Evolutionary conservation across 2,113 vertebrate genomes (phyloP).

Genomic region (Bucco capensis): DNA sequence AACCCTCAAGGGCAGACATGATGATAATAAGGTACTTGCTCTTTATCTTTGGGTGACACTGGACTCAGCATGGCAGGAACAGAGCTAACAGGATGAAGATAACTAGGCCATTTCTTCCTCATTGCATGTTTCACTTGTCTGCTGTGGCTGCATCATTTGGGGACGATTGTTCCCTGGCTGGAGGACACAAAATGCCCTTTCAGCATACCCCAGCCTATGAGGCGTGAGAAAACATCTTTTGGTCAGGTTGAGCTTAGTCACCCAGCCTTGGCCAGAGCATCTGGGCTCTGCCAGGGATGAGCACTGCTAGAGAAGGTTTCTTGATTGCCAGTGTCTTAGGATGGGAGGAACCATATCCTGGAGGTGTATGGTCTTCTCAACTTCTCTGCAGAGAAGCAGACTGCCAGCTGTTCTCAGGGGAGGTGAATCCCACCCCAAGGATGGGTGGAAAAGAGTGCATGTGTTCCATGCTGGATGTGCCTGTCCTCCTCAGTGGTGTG

Average conservation of each 20-base stretch:
- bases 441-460: neutral
- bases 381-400: neutral
- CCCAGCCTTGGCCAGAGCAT: neutral
- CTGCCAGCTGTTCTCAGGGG: neutral
- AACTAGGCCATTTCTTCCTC: conserved; percentile 46
- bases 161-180: neutral
- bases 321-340: neutral
- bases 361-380: neutral
- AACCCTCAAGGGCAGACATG: conserved; percentile 52
- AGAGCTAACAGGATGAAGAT: conserved; percentile 62
- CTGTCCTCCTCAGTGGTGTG: neutral
- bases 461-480: neutral
- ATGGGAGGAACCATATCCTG: neutral
- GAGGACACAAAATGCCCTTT: neutral
- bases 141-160: neutral
- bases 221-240: neutral
- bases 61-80: neutral
- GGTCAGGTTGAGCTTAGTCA: neutral
- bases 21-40: conserved; percentile 47
- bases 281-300: neutral
- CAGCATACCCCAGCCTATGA: neutral
- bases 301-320: neutral
- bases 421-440: neutral
- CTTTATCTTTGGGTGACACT: conserved; percentile 50
- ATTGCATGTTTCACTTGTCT: neutral